Evolutionary conservation across 2,113 vertebrate species (phyloP).

Genomic region (Upupa epops): DNA sequence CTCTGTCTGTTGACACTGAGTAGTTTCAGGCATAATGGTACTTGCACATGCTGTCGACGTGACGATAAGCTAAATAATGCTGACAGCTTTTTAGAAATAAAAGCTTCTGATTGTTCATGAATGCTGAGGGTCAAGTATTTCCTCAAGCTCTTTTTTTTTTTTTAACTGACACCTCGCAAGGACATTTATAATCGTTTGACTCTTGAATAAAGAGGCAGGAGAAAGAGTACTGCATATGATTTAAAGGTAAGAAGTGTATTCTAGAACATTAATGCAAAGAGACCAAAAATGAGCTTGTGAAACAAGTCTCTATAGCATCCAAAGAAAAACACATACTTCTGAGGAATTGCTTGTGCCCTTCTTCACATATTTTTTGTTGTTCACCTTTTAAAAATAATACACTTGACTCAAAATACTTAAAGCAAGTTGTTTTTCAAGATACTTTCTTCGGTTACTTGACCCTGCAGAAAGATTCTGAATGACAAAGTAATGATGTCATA

Average conservation of each 20-base stretch:
- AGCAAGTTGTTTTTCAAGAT: conserved; percentile 5
- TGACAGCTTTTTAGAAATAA: neutral
- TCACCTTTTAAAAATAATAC: neutral
- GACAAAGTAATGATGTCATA: conserved; percentile 61
- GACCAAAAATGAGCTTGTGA: neutral
- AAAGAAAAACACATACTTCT: neutral
- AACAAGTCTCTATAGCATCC: neutral
- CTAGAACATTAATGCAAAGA: neutral
- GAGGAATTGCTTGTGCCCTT: neutral
- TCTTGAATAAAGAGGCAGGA: neutral
- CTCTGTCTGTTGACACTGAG: neutral
- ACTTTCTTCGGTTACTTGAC: conserved; percentile 22
- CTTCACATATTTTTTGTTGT: neutral
- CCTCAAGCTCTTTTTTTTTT: neutral
- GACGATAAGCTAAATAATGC: neutral
- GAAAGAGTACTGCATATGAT: neutral
- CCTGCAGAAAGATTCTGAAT: conserved; percentile 31
- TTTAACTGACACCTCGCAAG: neutral
- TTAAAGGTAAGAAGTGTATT: neutral
- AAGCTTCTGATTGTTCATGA: neutral
- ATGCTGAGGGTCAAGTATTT: neutral
- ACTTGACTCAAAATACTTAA: neutral
- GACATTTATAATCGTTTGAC: neutral
- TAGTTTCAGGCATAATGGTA: neutral
- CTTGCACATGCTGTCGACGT: neutral